phyloP scores from a whole-genome alignment of 2,888 invertebrate species.

The Drosophila suboccidentalis region DNA sequence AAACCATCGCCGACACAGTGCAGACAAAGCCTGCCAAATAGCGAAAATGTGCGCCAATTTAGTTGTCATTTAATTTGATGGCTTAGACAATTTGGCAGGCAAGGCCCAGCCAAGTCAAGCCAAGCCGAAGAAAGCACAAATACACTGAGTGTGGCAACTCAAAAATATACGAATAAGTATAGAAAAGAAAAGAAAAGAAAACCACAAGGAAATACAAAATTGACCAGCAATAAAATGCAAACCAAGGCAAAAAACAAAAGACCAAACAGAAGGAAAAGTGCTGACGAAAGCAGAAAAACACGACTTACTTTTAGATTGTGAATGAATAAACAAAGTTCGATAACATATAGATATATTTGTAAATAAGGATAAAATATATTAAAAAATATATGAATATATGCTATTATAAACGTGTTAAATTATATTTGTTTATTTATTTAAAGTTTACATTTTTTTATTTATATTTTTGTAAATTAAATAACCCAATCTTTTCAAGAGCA shows the following conservation, averaged over 20 bases:
- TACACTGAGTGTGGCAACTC: constrained; percentile 12
- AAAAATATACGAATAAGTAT: constrained; percentile 17
- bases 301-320: background rate
- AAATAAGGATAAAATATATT: no score
- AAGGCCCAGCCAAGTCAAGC: constrained; percentile 23
- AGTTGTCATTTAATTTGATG: constrained; percentile 72
- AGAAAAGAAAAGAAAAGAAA: background rate
- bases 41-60: constrained; percentile 70
- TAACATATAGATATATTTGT: background rate
- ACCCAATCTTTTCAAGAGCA: background rate
- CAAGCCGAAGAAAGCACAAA: constrained; percentile 10
- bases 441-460: no score
- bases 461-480: background rate
- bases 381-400: background rate
- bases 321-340: background rate
- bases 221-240: constrained; percentile 57
- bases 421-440: background rate
- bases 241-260: constrained; percentile 28
- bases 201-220: constrained; percentile 33
- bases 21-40: constrained; percentile 68
- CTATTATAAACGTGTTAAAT: no score
- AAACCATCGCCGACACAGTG: constrained; percentile 39
- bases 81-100: constrained; percentile 64
- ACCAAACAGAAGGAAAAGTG: constrained; percentile 13
- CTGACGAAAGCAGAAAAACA: constrained; percentile 26